Percentiles rank a stretch among this genome's conserved stretches.
These are phyloP conservation scores for Umimayanthus kanabou DNA, from an alignment of 92 coral and sea anemone genomes.

Conservation along the genomic window DNA sequence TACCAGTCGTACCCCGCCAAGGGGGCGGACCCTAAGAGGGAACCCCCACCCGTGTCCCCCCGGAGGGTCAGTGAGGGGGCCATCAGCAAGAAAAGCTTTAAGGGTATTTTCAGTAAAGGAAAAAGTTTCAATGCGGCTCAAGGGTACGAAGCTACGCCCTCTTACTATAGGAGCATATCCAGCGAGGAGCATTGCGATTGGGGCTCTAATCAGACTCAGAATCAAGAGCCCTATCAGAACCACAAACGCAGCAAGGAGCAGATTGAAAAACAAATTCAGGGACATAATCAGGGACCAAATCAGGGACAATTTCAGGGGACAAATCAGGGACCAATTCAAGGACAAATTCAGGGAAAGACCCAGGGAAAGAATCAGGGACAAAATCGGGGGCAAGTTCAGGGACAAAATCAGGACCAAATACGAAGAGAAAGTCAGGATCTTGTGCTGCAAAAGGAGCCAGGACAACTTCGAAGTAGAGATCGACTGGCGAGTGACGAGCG, in stretches of 20 bases:
- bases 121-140: constrained; percentile 63
- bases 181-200: constrained; percentile 19
- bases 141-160: constrained; percentile 64
- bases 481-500: background rate
- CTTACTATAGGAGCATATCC: constrained; percentile 57
- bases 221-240: constrained; percentile 28
- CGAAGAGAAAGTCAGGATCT: background rate
- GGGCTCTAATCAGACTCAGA: background rate
- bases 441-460: no score
- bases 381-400: background rate
- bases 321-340: background rate
- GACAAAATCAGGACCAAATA: background rate
- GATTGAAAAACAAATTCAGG: background rate
- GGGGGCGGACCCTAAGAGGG: constrained; percentile 45
- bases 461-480: background rate
- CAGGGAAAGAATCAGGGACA: background rate
- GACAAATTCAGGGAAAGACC: background rate
- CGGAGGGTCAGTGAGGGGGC: constrained; percentile 56
- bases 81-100: constrained; percentile 56
- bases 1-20: constrained; percentile 51
- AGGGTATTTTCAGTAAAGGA: constrained; percentile 59
- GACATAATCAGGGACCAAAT: background rate
- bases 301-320: background rate
- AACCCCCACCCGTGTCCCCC: constrained; percentile 53
- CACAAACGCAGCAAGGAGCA: constrained; percentile 23